Percentiles rank a stretch among this genome's conserved stretches.
Evolutionary conservation across 2,888 invertebrate species (phyloP).

Genomic region (Lasius fuliginosus): DNA sequence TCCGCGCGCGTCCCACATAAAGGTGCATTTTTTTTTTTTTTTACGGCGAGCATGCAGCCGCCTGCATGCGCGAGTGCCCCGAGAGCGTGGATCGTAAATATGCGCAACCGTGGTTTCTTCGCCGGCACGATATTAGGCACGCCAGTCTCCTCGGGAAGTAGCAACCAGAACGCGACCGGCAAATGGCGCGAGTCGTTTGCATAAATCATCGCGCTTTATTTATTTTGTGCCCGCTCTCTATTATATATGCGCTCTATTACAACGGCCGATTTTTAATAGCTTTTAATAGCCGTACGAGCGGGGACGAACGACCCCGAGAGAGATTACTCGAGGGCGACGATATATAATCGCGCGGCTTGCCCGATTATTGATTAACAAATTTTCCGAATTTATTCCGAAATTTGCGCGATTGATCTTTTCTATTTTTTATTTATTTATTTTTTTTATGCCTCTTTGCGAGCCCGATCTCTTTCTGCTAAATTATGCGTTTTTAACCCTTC

Average conservation of each 20-base stretch:
- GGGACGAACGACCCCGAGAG: neutral
- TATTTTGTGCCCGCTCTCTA: conserved; percentile 45
- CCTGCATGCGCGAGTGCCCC: conserved; percentile 58
- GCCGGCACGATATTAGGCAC: conserved; percentile 63
- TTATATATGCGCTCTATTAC: neutral
- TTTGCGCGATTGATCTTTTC: neutral
- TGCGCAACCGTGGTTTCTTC: conserved; percentile 70
- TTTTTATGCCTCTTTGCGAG: neutral
- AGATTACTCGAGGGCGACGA: neutral
- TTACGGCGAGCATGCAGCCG: conserved; percentile 25
- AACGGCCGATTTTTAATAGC: conserved; percentile 9
- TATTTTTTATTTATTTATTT: neutral
- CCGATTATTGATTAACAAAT: neutral
- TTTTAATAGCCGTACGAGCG: conserved; percentile 3
- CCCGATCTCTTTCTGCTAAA: neutral
- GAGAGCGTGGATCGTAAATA: conserved; percentile 67
- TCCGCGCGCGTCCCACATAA: conserved; percentile 64
- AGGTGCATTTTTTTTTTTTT: conserved; percentile 67
- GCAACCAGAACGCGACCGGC: conserved; percentile 62
- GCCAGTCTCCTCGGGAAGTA: conserved; percentile 59
- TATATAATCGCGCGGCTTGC: neutral
- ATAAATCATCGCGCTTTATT: conserved; percentile 66
- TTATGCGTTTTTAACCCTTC: neutral
- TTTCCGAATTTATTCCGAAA: neutral
- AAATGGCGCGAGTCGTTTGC: conserved; percentile 65